These are phyloP conservation scores for Petrocephalus zakoni DNA, from an alignment of 2,113 vertebrate species.

Conservation along the genomic window DNA sequence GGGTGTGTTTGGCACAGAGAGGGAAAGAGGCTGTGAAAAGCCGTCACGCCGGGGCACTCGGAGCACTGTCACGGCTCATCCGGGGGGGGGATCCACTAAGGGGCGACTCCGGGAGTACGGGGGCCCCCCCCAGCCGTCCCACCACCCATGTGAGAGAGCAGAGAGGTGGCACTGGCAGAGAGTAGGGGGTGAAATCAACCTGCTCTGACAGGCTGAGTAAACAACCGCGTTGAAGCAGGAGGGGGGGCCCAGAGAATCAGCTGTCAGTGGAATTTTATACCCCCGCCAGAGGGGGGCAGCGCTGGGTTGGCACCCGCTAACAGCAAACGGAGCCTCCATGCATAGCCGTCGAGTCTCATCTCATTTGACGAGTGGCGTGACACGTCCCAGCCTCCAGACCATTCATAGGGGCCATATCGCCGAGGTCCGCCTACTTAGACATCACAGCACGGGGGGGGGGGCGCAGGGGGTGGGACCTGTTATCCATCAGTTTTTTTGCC, in stretches of 20 bases:
- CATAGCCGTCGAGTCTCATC: neutral
- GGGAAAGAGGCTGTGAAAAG: neutral
- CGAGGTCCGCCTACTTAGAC: neutral
- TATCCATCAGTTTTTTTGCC: neutral
- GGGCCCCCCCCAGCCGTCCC: constrained; percentile 49
- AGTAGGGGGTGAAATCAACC: constrained; percentile 32
- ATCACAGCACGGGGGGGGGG: neutral
- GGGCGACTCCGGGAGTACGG: constrained; percentile 34
- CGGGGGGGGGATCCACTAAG: constrained; percentile 31
- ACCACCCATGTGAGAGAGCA: constrained; percentile 43
- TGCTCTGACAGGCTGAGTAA: constrained; percentile 39
- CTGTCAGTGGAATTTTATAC: neutral
- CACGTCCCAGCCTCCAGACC: neutral
- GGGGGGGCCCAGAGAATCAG: constrained; percentile 3
- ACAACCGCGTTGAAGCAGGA: constrained; percentile 22
- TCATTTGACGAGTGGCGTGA: neutral
- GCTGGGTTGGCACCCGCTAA: neutral
- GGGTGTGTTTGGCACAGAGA: neutral
- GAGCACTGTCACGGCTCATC: constrained; percentile 43
- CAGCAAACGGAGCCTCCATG: neutral
- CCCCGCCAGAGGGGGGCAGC: neutral
- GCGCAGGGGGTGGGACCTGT: neutral
- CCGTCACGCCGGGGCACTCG: constrained; percentile 36
- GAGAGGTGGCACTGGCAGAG: constrained; percentile 31
- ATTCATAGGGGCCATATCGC: neutral